Evolutionary conservation across 2,113 vertebrate genomes (phyloP).

Genomic region (Columba livia): DNA sequence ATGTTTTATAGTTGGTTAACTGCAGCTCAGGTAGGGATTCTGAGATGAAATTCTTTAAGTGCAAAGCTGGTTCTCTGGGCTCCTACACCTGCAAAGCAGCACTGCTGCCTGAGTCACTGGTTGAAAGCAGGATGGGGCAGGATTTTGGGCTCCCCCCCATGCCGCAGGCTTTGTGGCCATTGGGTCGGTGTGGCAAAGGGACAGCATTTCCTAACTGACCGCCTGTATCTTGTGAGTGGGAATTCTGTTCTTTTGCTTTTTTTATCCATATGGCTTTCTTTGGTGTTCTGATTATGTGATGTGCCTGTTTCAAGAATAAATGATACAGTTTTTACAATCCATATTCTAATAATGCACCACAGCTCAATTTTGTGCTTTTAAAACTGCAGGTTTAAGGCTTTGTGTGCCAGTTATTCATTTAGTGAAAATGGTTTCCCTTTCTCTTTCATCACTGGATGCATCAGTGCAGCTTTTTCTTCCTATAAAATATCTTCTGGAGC

Average conservation of each 20-base stretch:
- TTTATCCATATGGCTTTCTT: background rate
- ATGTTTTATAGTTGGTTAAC: background rate
- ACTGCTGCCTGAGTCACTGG: background rate
- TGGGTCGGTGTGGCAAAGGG: background rate
- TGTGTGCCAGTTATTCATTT: background rate
- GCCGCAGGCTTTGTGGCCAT: background rate
- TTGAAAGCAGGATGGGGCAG: background rate
- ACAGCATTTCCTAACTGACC: background rate
- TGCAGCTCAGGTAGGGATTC: background rate
- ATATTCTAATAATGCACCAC: background rate
- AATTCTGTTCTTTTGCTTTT: background rate
- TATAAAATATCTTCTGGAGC: background rate
- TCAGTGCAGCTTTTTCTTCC: background rate
- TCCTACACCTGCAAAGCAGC: background rate
- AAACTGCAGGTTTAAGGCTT: background rate
- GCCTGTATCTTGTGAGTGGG: rapidly evolving
- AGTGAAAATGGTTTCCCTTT: background rate
- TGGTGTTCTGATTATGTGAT: background rate
- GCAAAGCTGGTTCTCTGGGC: background rate
- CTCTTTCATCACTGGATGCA: background rate
- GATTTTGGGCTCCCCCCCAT: rapidly evolving
- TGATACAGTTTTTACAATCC: background rate
- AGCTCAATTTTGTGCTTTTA: background rate
- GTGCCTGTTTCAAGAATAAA: background rate
- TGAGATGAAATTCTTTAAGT: background rate